These are phyloP conservation scores for Eclectus roratus DNA, from an alignment of 2,113 vertebrate genomes.

Conservation along the genomic window DNA sequence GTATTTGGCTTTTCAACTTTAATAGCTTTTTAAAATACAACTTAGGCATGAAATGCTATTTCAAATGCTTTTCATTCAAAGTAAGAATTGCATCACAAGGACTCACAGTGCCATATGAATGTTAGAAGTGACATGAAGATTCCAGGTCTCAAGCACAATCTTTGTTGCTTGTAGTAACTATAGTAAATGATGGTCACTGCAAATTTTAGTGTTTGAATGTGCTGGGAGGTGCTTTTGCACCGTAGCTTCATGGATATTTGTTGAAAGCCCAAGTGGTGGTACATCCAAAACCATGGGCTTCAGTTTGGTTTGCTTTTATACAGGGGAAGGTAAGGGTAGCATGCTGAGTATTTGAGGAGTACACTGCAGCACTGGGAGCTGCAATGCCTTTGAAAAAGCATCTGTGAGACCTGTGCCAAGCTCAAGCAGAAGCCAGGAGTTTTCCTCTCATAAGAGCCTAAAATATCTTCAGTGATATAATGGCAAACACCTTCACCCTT, in stretches of 20 bases:
- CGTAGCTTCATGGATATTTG: not conserved
- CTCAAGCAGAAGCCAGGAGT: not conserved
- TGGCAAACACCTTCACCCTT: not conserved
- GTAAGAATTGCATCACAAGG: not conserved
- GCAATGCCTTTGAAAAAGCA: not conserved
- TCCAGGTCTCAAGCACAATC: not conserved
- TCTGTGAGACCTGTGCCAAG: not conserved
- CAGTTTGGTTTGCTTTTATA: not conserved
- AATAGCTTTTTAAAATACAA: not conserved
- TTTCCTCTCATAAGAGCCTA: not conserved
- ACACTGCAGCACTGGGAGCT: not conserved
- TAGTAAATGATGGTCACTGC: not conserved
- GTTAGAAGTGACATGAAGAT: not conserved
- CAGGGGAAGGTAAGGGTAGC: not conserved
- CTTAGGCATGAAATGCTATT: not conserved
- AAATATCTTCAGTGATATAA: not conserved
- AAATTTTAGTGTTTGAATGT: not conserved
- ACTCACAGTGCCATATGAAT: not conserved
- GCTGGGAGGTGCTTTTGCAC: not conserved
- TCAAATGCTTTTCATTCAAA: not conserved
- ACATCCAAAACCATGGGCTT: not conserved
- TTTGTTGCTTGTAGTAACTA: not conserved
- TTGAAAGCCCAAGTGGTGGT: not conserved
- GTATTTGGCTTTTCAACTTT: not conserved
- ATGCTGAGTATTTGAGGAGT: not conserved